Evolutionary conservation across 2,888 invertebrate genomes (phyloP), one percentile per base, ranked within the genome.

Genomic region (Limnephilus rhombicus): DNA sequence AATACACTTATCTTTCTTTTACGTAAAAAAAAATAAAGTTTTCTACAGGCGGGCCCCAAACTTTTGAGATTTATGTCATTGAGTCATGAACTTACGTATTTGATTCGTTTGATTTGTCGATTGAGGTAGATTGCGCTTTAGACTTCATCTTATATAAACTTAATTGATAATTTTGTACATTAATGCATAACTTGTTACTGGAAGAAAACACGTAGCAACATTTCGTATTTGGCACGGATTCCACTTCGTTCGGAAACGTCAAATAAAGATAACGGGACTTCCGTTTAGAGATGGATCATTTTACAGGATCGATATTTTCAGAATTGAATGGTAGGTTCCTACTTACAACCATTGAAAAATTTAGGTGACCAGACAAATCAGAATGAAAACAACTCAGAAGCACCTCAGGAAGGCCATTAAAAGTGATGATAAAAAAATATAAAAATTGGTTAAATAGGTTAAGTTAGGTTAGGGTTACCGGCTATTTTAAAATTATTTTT

Each of bases 161-260:
- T 24, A n/a, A 24, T n/a, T 31, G 82, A 41, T 37, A 37, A 83
- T 15, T 83, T 37, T 87, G 18, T 11, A 41, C 45, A n/a, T 68
- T 29, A 68, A 49, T 80, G 29, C 24, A 15, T 34, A 81, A 81
- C 37, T 83, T 83, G 18, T 24, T 34, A 90, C 83, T 34, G 18
- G 15, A 85, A 90, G 53, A 53, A 85, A 29, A 90, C 92, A 92
- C 92, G 92, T 92, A 90, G 85, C 86, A 80, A 90, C 34, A 85
- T 92, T 85, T 92, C 86, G 85, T 92, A 92, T 91, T 92, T 92
- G 92, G 91, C 82, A 92, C 92, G 45, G 49, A 85, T 91, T 82
- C 49, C 81, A 80, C 82, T 88, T 18, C 34, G 34, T 81, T n/a
- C n/a, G n/a, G 86, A 92, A 92, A 92, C 92, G 92, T 92, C 92